phyloP scores from a whole-genome alignment of 2,888 invertebrate genomes.

The Drosophila subsilvestris region DNA sequence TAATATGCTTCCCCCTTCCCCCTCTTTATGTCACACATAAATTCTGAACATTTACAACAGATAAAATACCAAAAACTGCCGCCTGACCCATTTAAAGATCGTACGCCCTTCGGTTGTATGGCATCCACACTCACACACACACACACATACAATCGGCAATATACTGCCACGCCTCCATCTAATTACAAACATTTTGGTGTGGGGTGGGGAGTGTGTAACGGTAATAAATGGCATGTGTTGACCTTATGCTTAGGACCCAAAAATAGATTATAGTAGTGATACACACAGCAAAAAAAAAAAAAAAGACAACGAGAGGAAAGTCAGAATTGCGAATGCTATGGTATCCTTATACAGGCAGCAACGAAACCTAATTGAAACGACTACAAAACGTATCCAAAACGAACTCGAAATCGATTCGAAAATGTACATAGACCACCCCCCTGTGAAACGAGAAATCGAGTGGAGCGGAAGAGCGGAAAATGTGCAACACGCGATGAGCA shows the following conservation, averaged over 20 bases:
- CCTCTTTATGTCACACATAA: slow-evolving; percentile 19
- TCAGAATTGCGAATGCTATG: slow-evolving; percentile 7
- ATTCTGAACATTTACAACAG: slow-evolving; percentile 50
- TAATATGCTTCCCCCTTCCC: slow-evolving; percentile 19
- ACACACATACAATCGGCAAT: neutral
- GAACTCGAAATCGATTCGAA: neutral
- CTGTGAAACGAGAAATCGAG: slow-evolving; percentile 34
- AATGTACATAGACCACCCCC: neutral
- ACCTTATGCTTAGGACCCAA: slow-evolving; percentile 70
- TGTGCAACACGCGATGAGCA: slow-evolving; percentile 70
- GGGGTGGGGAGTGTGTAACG: neutral
- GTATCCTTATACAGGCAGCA: slow-evolving; percentile 8
- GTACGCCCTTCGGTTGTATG: neutral
- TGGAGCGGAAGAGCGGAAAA: slow-evolving; percentile 37
- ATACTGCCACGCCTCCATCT: slow-evolving; percentile 15
- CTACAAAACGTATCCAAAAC: slow-evolving; percentile 40
- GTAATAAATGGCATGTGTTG: slow-evolving; percentile 70
- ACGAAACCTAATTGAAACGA: slow-evolving; percentile 22
- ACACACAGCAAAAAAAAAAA: slow-evolving; percentile 28
- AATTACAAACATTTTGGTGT: slow-evolving; percentile 34
- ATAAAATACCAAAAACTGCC: slow-evolving; percentile 53
- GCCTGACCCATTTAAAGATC: slow-evolving; percentile 56
- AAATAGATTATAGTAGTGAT: slow-evolving; percentile 66
- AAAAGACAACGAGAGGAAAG: too few species aligned
- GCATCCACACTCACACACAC: neutral